Base-by-base conservation (phyloP, 2,888 invertebrate genomes). In the Nebria brevicollis region DNA sequence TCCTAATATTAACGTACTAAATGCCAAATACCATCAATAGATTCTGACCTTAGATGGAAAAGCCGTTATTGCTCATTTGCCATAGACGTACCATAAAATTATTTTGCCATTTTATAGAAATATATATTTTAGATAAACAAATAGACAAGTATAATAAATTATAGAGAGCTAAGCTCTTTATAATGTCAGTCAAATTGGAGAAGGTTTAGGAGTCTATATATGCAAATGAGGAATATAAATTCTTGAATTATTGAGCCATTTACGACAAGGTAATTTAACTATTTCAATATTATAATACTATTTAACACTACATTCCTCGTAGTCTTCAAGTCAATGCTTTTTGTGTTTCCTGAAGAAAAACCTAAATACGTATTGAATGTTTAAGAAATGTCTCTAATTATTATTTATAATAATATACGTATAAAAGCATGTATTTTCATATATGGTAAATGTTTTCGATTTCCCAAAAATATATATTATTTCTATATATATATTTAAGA, bases 381-480 rank as follows among this genome's bases (percentile, higher is more conserved):
- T 54, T 54, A 54, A 54, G 54, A 54, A 54, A 54, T 54, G 13
- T 54, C 54, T 54, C 54, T 54, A 20, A 20, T 20, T 11, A 54
- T 11, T 13, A 13, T 54, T 54, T 54, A 54, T 54, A 8, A 43
- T 8, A 43, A 43, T 54, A 54, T 11, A 54, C 13, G 8, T 54
- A 54, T 54, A 54, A 54, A 8, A 54, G 10, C 2, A 54, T 54
- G 54, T 54, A 54, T 54, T 13, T 54, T 13, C 7, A 54, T 7
- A 54, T 54, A 54, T 54, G 34, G 34, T 54, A 54, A 54, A 8
- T 26, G 72, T 72, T 34, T 72, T 65, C 26, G 72, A 43, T 77
- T 77, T 72, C 70, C 70, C 72, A 66, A 20, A 72, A 54, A 34
- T 64, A 65, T 54, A 6, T 26, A 54, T 74, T 54, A 72, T 26